These are phyloP conservation scores for Hipposideros armiger DNA, from an alignment of 2,113 vertebrate genomes.

Conservation along the genomic window DNA sequence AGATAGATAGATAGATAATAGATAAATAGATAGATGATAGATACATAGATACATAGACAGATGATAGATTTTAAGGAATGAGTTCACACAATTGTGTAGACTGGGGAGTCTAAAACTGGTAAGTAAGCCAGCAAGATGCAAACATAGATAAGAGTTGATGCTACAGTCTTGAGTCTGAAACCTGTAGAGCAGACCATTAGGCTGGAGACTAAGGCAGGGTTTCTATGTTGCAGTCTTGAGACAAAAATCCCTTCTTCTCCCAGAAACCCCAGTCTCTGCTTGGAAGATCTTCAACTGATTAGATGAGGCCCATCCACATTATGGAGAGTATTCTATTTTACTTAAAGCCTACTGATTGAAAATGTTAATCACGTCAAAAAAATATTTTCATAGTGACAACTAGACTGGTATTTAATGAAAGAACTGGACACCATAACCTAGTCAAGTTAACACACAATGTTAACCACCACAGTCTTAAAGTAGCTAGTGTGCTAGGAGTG, in stretches of 20 bases:
- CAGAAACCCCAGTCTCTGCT: neutral
- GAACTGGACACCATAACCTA: neutral
- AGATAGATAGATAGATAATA: neutral
- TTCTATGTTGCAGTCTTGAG: neutral
- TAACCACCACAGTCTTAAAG: neutral
- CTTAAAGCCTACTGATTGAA: neutral
- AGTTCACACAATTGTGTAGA: neutral
- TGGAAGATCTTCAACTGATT: neutral
- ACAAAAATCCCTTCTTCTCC: neutral
- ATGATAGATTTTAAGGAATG: neutral
- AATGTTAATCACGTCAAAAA: neutral
- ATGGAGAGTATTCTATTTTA: neutral
- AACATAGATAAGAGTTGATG: neutral
- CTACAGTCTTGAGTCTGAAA: neutral
- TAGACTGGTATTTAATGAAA: neutral
- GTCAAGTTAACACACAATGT: neutral
- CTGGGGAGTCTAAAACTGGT: neutral
- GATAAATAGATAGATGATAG: neutral
- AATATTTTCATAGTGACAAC: neutral
- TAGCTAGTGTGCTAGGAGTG: neutral
- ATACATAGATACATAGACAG: neutral
- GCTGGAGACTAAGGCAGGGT: neutral
- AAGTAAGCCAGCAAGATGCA: neutral
- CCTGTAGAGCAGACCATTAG: too few relatives aligned
- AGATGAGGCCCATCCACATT: neutral